phyloP scores from a whole-genome alignment of 2,888 invertebrate genomes.

The Neoaliturus tenellus region DNA sequence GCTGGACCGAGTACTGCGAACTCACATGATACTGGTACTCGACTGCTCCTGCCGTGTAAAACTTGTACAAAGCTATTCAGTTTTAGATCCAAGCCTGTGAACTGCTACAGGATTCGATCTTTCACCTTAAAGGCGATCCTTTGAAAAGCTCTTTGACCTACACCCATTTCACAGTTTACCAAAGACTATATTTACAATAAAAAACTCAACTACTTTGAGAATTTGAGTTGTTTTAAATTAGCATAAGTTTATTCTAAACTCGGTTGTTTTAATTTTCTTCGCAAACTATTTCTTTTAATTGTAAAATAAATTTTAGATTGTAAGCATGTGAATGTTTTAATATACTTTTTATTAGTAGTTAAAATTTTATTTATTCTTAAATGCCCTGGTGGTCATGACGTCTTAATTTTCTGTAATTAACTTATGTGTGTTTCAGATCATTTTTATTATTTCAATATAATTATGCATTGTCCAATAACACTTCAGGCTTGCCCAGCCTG shows the following conservation, averaged over 20 bases:
- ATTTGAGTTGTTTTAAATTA: not conserved
- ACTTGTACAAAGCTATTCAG: slow-evolving; percentile 28
- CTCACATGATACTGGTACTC: slow-evolving; percentile 70
- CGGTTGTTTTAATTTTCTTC: not conserved
- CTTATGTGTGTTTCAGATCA: not conserved
- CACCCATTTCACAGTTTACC: not conserved
- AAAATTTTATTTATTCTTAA: not conserved
- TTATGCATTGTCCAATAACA: not conserved
- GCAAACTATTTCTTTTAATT: not conserved
- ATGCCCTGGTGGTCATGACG: not conserved
- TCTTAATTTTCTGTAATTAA: not conserved
- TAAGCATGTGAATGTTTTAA: not conserved
- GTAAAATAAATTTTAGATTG: not conserved
- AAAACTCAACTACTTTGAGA: not conserved
- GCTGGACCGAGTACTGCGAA: slow-evolving; percentile 73
- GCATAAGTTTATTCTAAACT: not conserved
- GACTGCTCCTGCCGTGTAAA: slow-evolving; percentile 2
- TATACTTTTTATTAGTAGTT: not conserved
- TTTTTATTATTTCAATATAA: not conserved
- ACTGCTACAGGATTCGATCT: not conserved
- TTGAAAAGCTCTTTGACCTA: not conserved
- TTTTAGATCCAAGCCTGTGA: not conserved
- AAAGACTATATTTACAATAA: slow-evolving; percentile 11
- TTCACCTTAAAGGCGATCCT: not conserved
- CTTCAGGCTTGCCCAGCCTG: not conserved